phyloP scores from a whole-genome alignment of 2,797 vertebrate species.

The Tamandua tetradactyla region DNA sequence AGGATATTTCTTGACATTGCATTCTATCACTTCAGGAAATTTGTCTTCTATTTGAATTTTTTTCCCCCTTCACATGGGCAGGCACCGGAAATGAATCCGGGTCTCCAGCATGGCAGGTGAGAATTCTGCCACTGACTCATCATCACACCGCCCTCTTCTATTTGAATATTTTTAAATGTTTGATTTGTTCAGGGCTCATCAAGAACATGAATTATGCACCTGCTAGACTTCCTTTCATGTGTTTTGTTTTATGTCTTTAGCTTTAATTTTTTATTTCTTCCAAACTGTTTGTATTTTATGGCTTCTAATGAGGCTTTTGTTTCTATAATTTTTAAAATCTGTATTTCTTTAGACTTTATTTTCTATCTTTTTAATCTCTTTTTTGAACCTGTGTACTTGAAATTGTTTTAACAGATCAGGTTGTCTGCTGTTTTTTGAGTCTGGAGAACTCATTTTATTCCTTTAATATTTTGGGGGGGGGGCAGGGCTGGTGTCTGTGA shows the following conservation, averaged over 20 bases:
- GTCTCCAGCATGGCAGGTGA: too few relatives aligned
- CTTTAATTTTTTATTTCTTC: neutral
- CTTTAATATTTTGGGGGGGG: neutral
- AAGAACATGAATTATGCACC: neutral
- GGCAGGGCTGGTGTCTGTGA: neutral
- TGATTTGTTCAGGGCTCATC: neutral
- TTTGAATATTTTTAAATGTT: neutral
- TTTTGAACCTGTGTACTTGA: neutral
- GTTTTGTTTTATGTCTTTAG: neutral
- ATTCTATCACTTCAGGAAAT: neutral
- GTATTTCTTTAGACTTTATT: neutral
- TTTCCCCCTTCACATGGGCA: too few relatives aligned
- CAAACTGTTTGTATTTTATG: neutral
- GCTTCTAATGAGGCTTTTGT: neutral
- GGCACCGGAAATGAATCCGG: too few relatives aligned
- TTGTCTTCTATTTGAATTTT: neutral
- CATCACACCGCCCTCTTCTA: neutral
- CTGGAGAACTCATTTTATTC: neutral
- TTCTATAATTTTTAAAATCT: neutral
- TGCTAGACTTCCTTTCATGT: neutral
- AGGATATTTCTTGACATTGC: neutral
- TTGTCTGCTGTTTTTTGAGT: neutral
- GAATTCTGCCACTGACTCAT: too few relatives aligned
- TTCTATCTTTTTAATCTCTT: neutral
- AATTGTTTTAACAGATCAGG: neutral